Conservation (phyloP, 2,797 vertebrate species). For the Spinus pinus region DNA sequence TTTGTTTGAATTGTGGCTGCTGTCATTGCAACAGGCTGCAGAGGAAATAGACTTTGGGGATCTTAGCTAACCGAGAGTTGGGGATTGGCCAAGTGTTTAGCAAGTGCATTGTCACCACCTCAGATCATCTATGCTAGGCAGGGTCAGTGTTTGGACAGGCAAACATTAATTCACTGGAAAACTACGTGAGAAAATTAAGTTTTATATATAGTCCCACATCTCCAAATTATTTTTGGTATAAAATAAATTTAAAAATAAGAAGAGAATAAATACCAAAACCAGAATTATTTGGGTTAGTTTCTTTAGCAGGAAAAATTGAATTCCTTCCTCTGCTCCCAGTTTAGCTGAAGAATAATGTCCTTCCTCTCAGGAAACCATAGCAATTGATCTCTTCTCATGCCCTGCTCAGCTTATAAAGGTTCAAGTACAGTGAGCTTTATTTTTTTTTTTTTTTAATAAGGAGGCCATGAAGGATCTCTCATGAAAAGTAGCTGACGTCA, state of each 20-base stretch:
- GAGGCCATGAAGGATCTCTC: background rate
- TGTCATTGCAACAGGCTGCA: background rate
- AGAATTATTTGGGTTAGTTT: background rate
- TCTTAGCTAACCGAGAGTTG: background rate
- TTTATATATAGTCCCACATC: background rate
- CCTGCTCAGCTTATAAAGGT: background rate
- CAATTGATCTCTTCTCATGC: background rate
- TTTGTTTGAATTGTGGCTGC: background rate
- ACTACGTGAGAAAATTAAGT: background rate
- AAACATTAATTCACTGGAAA: background rate
- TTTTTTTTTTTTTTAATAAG: background rate
- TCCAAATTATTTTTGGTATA: background rate
- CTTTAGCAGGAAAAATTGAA: background rate
- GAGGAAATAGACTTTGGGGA: background rate
- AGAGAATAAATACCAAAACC: rapidly evolving
- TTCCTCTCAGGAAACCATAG: background rate
- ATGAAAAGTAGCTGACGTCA: background rate
- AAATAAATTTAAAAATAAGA: background rate
- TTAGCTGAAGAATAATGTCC: background rate
- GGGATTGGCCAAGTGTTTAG: background rate
- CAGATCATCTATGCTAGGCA: background rate
- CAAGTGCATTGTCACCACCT: background rate
- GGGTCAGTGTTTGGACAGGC: background rate
- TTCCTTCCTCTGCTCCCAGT: background rate
- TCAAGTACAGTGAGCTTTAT: background rate